Conservation (phyloP, 2,113 vertebrate genomes). For the Chunga burmeisteri region DNA sequence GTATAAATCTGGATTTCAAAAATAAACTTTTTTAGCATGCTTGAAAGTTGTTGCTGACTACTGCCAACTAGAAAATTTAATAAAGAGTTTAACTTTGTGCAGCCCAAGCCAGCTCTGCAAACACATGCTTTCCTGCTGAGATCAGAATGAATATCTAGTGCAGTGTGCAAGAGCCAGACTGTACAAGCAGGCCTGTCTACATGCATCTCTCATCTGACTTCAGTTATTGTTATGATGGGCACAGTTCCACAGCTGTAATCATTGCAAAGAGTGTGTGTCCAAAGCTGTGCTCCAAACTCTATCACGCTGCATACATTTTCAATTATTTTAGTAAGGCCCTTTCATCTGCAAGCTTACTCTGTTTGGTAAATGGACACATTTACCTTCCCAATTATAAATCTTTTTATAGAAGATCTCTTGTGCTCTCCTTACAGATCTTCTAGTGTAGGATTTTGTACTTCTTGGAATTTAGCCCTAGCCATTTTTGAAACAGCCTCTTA, state of each 20-base stretch:
- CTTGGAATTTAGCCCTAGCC: not conserved
- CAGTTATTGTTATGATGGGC: constrained; percentile 51
- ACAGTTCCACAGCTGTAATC: not conserved
- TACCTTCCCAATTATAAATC: not conserved
- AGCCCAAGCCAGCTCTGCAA: constrained; percentile 47
- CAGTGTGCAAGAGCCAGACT: constrained; percentile 36
- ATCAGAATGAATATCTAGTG: constrained; percentile 3
- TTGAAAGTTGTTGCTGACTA: constrained; percentile 52
- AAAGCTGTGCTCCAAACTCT: constrained; percentile 16
- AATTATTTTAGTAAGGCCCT: not conserved
- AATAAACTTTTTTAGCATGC: constrained; percentile 40
- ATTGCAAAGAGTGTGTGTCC: not conserved
- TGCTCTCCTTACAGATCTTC: not conserved
- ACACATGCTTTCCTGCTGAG: constrained; percentile 61
- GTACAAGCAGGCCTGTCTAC: constrained; percentile 12
- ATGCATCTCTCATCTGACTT: constrained; percentile 14
- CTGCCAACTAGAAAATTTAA: constrained; percentile 54
- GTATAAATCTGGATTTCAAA: constrained; percentile 65
- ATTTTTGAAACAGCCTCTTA: not conserved
- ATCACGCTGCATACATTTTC: not conserved
- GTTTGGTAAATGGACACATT: not conserved
- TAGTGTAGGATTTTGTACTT: not conserved
- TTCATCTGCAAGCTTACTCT: not conserved
- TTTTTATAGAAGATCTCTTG: not conserved
- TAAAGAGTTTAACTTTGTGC: constrained; percentile 50